Evolutionary conservation across 2,113 vertebrate genomes (phyloP), one percentile per base, ranked within the genome.

Genomic region (Orycteropus afer): DNA sequence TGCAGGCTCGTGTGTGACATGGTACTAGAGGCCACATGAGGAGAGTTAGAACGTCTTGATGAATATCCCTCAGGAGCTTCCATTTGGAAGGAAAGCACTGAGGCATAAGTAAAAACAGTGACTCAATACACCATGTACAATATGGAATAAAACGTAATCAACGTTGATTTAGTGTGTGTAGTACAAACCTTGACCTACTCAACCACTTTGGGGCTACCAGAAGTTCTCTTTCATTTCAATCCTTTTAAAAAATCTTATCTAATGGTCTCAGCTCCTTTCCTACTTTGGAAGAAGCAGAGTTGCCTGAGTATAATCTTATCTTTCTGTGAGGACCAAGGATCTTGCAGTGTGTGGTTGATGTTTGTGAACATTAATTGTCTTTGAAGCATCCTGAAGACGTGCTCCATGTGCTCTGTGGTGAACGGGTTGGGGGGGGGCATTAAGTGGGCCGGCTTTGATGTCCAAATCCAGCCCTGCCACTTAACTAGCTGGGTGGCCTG

Each of bases 201-300:
- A 76, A 51, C 8, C 15, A 34, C 82, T 76, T 89, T 42, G 25
- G 40, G 84, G 84, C 96, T 93, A 78, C 85, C 84, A 91, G 84
- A 87, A 93, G 82, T 89, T 95, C 93, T 92, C 86, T 94, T 76
- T 95, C 63, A 83, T 93, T 96, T 94, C 79, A 34, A 74, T 37
- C 69, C 76, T 94, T 37, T 34, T 91, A 93, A 94, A 86, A 77
- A 77, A 86, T 53, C 86, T 95, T 96, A 89, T 95, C 93, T 37
- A 18, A 79, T 3, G 1, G 78, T 80, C 63, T 83, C 0, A 7
- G 61, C 63, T 74, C 23, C 27, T 93, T 96, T 89, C 91, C 94
- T 96, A 94, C n/a, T 94, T 91, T 94, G 91, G 91, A n/a, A n/a
- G 91, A 96, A 97, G 83, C 51, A 15, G 45, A 76, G 91, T 92